Evolutionary conservation across 1,140 invertebrate genomes (phyloP).

Genomic region (Metopolophium dirhodum): DNA sequence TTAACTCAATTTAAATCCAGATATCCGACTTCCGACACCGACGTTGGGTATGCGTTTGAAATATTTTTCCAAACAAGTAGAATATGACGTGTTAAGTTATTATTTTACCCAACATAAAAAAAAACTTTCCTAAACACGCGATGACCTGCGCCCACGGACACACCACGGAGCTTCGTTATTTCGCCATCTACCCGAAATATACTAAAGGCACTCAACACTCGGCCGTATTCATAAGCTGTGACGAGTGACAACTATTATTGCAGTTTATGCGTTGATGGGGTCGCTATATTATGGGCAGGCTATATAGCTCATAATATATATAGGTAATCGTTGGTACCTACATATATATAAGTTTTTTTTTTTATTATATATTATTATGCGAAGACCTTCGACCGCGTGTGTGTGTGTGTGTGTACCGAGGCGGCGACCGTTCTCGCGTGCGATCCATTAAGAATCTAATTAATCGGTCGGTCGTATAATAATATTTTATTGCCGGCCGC

Average conservation of each 20-base stretch:
- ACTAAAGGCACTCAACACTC: background rate
- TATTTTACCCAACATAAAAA: too few relatives aligned
- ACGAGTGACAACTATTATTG: background rate
- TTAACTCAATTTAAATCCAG: background rate
- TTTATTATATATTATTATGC: background rate
- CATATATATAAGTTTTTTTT: background rate
- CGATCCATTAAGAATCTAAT: slow-evolving; percentile 39
- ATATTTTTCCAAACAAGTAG: too few relatives aligned
- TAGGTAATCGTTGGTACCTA: background rate
- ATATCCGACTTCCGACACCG: too few relatives aligned
- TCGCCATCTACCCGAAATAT: background rate
- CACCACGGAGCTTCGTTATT: background rate
- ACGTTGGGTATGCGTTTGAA: too few relatives aligned
- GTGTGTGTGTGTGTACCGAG: background rate
- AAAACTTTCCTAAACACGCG: background rate
- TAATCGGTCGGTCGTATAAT: slow-evolving; percentile 35
- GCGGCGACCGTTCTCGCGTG: slow-evolving; percentile 5
- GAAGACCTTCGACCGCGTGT: background rate
- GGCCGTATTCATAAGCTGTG: background rate
- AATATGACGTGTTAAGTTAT: too few relatives aligned
- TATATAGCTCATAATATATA: background rate
- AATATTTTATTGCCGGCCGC: slow-evolving; percentile 31
- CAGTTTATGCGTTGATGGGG: background rate
- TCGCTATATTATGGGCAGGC: background rate
- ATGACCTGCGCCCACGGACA: background rate